These are phyloP conservation scores for Chironomus tepperi DNA, from an alignment of 1,140 invertebrate genomes.

Conservation along the genomic window DNA sequence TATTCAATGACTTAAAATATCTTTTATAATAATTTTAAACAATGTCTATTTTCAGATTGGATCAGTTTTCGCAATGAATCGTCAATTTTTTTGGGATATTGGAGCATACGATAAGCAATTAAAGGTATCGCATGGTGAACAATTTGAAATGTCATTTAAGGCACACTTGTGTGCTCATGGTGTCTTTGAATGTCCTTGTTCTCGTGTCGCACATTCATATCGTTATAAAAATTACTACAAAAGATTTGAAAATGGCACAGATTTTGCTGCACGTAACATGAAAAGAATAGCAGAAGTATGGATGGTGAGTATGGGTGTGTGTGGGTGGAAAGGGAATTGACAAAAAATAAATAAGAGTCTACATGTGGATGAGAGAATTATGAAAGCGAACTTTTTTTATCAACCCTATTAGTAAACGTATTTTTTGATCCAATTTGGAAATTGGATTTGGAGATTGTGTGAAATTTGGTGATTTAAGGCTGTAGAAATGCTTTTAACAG, in stretches of 20 bases:
- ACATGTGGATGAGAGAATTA: too few relatives aligned
- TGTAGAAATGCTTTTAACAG: too few relatives aligned
- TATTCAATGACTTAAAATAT: neutral
- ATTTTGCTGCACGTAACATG: neutral
- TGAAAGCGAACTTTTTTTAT: too few relatives aligned
- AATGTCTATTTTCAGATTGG: conserved; percentile 63
- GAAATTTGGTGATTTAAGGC: too few relatives aligned
- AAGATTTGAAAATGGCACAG: conserved; percentile 10
- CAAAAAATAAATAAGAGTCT: too few relatives aligned
- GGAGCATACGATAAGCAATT: conserved; percentile 88
- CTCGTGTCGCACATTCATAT: conserved; percentile 92
- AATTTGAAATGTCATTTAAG: conserved; percentile 95
- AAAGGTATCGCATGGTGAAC: conserved; percentile 95
- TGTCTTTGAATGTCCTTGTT: conserved; percentile 85
- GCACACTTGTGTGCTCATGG: conserved; percentile 85
- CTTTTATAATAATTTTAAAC: neutral
- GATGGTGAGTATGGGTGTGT: neutral
- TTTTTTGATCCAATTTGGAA: too few relatives aligned
- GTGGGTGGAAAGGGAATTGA: neutral
- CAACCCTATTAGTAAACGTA: too few relatives aligned
- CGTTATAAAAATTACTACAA: conserved; percentile 35
- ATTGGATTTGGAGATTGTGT: too few relatives aligned
- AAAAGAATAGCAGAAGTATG: conserved; percentile 1
- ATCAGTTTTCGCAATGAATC: conserved; percentile 85
- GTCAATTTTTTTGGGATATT: conserved; percentile 89